Evolutionary conservation across 2,113 vertebrate species (phyloP).

Genomic region (Psittacara wagleri): DNA sequence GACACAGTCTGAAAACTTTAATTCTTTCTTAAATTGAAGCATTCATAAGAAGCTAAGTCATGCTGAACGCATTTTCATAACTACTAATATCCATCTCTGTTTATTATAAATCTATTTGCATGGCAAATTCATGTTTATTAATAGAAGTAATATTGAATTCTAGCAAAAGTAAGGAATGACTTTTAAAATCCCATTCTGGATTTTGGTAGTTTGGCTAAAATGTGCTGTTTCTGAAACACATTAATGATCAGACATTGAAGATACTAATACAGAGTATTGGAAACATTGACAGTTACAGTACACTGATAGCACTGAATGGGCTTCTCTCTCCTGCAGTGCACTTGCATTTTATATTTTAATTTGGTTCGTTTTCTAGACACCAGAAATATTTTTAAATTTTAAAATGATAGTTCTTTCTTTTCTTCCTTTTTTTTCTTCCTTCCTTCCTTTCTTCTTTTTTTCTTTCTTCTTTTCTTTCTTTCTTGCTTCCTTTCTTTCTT

Average conservation of each 20-base stretch:
- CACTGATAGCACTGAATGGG: not conserved
- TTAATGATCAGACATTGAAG: not conserved
- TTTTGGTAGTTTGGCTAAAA: not conserved
- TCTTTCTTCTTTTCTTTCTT: not conserved
- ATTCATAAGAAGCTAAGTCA: too few relatives aligned
- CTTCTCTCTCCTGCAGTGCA: not conserved
- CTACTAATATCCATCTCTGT: not conserved
- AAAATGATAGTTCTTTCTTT: not conserved
- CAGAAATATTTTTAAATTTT: not conserved
- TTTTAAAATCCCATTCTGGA: not conserved
- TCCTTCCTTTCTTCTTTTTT: not conserved
- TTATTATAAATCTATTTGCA: not conserved
- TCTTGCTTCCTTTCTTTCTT: too few relatives aligned
- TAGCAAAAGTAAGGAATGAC: not conserved
- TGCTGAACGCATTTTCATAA: too few relatives aligned
- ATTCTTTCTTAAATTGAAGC: not conserved
- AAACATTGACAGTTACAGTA: not conserved
- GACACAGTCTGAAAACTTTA: not conserved
- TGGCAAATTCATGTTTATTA: not conserved
- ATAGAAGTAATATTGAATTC: not conserved
- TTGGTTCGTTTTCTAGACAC: not conserved
- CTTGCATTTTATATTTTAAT: not conserved
- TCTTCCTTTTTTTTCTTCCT: not conserved
- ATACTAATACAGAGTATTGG: not conserved
- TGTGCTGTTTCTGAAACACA: not conserved